Evolutionary conservation across 1,140 invertebrate genomes (phyloP).

Genomic region (Idris sp.): DNA sequence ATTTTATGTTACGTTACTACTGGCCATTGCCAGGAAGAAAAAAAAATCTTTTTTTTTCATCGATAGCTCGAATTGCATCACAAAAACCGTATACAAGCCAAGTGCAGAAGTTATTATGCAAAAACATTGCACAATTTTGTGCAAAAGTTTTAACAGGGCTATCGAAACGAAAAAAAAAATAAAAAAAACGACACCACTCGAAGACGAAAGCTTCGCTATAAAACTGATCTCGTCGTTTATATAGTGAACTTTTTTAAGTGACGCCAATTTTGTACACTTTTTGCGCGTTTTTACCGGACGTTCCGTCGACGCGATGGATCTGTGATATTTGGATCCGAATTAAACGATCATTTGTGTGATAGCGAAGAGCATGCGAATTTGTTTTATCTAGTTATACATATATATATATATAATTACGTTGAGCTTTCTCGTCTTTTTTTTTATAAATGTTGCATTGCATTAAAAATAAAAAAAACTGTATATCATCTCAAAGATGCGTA

Average conservation of each 20-base stretch:
- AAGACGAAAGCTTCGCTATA: constrained; percentile 12
- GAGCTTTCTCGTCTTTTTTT: too few species aligned
- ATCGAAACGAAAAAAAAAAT: too few species aligned
- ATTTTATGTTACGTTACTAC: constrained; percentile 37
- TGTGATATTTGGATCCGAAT: constrained; percentile 61
- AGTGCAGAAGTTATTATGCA: neutral
- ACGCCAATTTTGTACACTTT: constrained; percentile 12
- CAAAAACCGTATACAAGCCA: too few species aligned
- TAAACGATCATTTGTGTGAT: constrained; percentile 53
- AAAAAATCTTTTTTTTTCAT: neutral
- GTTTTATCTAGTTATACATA: neutral
- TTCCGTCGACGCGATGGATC: constrained; percentile 25
- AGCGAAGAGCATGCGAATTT: constrained; percentile 26
- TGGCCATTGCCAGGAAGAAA: constrained; percentile 11
- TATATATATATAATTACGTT: constrained; percentile 3
- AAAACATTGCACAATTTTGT: too few species aligned
- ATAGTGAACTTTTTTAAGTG: constrained; percentile 8
- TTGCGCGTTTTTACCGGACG: constrained; percentile 21
- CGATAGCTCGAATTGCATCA: too few species aligned
- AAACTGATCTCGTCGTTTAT: constrained; percentile 25
- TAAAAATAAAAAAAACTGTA: too few species aligned
- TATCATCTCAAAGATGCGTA: neutral
- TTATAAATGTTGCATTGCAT: too few species aligned
- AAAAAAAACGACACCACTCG: too few species aligned
- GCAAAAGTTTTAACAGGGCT: too few species aligned